phyloP scores from a whole-genome alignment of 2,888 invertebrate genomes.

The Leptinotarsa peninsularis region DNA sequence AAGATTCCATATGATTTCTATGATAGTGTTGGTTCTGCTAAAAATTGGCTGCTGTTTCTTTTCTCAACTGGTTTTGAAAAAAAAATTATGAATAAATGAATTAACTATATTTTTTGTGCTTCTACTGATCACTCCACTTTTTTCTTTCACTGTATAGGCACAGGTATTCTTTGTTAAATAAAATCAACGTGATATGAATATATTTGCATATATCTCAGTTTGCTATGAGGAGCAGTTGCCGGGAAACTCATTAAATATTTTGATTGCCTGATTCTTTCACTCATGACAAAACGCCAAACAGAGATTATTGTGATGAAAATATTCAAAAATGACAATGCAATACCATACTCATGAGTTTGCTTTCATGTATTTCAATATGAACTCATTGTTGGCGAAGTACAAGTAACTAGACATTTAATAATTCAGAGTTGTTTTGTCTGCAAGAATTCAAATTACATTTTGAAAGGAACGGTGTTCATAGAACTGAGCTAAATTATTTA shows the following conservation, averaged over 20 bases:
- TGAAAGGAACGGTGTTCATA: constrained; percentile 3
- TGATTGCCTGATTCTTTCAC: not conserved
- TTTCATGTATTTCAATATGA: constrained; percentile 7
- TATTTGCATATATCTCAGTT: not conserved
- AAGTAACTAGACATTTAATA: constrained; percentile 17
- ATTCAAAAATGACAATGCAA: not conserved
- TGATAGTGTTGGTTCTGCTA: no score
- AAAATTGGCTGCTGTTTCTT: no score
- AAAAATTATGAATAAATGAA: no score
- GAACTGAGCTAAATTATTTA: not conserved
- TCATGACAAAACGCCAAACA: not conserved
- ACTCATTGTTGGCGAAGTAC: constrained; percentile 1
- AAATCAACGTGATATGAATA: no score
- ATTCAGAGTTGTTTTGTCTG: constrained; percentile 1
- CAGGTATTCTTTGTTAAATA: no score
- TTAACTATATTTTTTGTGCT: no score
- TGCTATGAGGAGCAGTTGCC: not conserved
- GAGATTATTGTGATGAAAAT: not conserved
- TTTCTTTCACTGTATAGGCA: no score
- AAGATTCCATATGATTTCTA: no score
- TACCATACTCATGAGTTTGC: not conserved
- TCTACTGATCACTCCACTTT: no score
- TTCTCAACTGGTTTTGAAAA: no score
- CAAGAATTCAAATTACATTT: constrained; percentile 15
- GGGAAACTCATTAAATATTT: not conserved